Evolutionary conservation across 2,113 vertebrate species (phyloP).

Genomic region (Hypomesus transpacificus): DNA sequence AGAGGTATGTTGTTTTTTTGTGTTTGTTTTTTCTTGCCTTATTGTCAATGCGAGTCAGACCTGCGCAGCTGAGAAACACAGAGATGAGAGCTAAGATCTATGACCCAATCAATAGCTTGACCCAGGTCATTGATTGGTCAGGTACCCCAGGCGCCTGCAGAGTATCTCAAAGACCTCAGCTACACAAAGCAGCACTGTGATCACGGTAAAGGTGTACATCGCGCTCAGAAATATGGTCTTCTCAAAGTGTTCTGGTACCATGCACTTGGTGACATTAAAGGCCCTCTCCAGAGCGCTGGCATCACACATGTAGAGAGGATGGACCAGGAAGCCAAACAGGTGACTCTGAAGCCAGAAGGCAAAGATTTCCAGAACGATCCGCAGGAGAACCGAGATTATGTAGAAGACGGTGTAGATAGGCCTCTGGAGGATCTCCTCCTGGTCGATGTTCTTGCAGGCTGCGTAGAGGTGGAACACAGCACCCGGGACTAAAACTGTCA

Average conservation of each 20-base stretch:
- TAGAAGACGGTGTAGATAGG: constrained; percentile 78
- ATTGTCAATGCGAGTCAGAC: constrained; percentile 1
- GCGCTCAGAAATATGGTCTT: constrained; percentile 90
- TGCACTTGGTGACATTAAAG: constrained; percentile 76
- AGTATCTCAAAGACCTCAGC: constrained; percentile 85
- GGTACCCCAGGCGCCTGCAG: constrained; percentile 76
- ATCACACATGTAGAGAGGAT: constrained; percentile 77
- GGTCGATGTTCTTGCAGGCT: constrained; percentile 80
- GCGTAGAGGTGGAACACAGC: constrained; percentile 84
- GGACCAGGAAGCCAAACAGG: constrained; percentile 83
- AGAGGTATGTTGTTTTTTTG: constrained; percentile 44
- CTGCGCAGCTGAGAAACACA: constrained; percentile 36
- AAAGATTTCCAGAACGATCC: constrained; percentile 80
- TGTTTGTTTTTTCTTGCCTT: constrained; percentile 8
- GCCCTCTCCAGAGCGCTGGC: constrained; percentile 71
- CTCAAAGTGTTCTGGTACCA: constrained; percentile 87
- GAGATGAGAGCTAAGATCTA: constrained; percentile 37
- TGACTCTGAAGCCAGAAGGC: constrained; percentile 88
- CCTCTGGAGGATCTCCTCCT: constrained; percentile 83
- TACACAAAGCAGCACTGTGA: constrained; percentile 79
- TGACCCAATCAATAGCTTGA: constrained; percentile 21
- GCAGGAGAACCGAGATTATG: constrained; percentile 81
- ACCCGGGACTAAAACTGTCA: constrained; percentile 80
- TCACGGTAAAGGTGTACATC: constrained; percentile 85
- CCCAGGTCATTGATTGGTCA: constrained; percentile 68